Evolutionary conservation across 2,113 vertebrate genomes (phyloP).

Genomic region (Embiotoca jacksoni): DNA sequence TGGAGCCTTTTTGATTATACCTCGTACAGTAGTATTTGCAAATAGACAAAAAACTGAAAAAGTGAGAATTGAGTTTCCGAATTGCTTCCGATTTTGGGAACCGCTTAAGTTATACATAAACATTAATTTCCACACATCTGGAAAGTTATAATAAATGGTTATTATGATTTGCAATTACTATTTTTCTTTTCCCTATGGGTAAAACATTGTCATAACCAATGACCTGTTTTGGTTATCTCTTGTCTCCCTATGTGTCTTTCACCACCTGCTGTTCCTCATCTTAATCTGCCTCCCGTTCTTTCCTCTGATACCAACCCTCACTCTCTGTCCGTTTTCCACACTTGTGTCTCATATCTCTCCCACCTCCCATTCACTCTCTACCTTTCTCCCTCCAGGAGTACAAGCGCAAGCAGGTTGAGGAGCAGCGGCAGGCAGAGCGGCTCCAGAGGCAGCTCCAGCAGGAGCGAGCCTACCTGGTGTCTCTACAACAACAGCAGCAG

Average conservation of each 20-base stretch:
- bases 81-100: too few relatives aligned
- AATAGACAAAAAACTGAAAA: not conserved
- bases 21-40: not conserved
- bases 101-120: not conserved
- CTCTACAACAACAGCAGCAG: constrained; percentile 87
- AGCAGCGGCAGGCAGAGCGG: constrained; percentile 95
- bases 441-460: constrained; percentile 95
- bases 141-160: not conserved
- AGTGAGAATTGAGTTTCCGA: not conserved
- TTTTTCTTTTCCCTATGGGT: not conserved
- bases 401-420: constrained; percentile 96
- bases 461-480: constrained; percentile 93
- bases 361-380: not conserved
- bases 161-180: constrained; percentile 4
- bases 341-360: not conserved
- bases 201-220: not conserved
- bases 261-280: not conserved
- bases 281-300: not conserved
- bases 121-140: not conserved
- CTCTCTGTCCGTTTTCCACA: too few relatives aligned
- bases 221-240: not conserved
- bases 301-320: not conserved
- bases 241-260: not conserved
- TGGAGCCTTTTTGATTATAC: too few relatives aligned
- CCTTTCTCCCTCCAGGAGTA: constrained; percentile 88